A percentile compares a stretch with the other conserved stretches of the same genome.
Evolutionary conservation across 1,140 invertebrate genomes (phyloP).

Genomic region (Sweltsa coloradensis): DNA sequence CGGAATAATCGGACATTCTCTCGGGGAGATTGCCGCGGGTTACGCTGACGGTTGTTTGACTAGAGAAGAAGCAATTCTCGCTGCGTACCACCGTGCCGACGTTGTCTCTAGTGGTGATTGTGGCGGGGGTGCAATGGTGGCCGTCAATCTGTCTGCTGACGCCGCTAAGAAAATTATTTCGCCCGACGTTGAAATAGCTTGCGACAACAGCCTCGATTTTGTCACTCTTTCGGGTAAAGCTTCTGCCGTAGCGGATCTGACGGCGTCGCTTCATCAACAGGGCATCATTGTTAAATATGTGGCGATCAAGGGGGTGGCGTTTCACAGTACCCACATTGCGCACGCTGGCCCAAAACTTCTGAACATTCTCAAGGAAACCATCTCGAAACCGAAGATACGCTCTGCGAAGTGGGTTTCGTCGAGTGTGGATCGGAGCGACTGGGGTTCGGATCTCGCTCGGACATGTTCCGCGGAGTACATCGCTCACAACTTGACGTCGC

Average conservation of each 20-base stretch:
- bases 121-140: constrained; percentile 72
- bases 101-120: constrained; percentile 69
- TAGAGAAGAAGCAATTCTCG: constrained; percentile 61
- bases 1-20: constrained; percentile 68
- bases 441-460: not conserved
- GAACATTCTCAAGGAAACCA: not conserved
- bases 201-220: constrained; percentile 54
- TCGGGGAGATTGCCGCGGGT: constrained; percentile 66
- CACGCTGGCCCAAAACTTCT: not conserved
- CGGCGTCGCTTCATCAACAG: not conserved
- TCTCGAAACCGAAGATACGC: not conserved
- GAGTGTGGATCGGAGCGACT: not conserved
- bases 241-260: not conserved
- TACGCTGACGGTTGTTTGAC: constrained; percentile 75
- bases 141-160: constrained; percentile 36
- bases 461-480: not conserved
- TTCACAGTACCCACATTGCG: not conserved
- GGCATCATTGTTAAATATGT: not conserved
- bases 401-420: not conserved
- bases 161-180: not conserved
- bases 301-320: not conserved
- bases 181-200: constrained; percentile 46
- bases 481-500: not conserved
- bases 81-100: constrained; percentile 72
- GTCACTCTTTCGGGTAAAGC: constrained; percentile 58